Conservation (phyloP, 2,113 vertebrate species). For the Vulpes ferrilata region DNA sequence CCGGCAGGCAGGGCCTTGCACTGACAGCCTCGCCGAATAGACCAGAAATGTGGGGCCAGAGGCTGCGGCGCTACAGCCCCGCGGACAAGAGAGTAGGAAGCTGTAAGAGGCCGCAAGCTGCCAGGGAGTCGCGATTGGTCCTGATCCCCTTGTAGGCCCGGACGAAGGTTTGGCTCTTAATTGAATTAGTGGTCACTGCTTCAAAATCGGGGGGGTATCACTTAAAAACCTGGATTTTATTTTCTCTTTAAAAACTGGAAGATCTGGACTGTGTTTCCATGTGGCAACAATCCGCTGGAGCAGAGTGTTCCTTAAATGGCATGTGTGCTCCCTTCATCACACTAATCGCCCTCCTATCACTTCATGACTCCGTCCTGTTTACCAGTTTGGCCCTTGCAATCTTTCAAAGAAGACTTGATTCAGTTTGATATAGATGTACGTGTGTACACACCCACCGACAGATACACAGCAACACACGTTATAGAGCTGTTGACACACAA, state of each 20-base stretch:
- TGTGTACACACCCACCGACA: accelerated
- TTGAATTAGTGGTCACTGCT: not conserved
- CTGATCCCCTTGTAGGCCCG: too few species aligned
- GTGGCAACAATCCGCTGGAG: not conserved
- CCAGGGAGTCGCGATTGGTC: too few species aligned
- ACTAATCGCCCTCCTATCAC: not conserved
- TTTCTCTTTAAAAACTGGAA: not conserved
- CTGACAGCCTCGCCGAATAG: not conserved
- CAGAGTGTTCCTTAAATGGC: not conserved
- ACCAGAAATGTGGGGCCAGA: too few species aligned
- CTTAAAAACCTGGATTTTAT: not conserved
- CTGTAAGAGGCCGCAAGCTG: too few species aligned
- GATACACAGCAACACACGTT: not conserved
- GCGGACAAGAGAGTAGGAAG: too few species aligned
- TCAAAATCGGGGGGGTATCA: not conserved
- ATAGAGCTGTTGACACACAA: not conserved
- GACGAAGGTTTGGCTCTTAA: not conserved
- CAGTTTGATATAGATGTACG: not conserved
- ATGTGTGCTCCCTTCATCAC: not conserved
- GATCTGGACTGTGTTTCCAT: not conserved
- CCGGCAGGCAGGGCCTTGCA: not conserved
- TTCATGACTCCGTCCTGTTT: not conserved
- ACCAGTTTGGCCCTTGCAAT: not conserved
- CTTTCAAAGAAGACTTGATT: not conserved
- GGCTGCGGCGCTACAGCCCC: too few species aligned